Evolutionary conservation across 2,113 vertebrate genomes (phyloP).

Genomic region (Eurypyga helias): DNA sequence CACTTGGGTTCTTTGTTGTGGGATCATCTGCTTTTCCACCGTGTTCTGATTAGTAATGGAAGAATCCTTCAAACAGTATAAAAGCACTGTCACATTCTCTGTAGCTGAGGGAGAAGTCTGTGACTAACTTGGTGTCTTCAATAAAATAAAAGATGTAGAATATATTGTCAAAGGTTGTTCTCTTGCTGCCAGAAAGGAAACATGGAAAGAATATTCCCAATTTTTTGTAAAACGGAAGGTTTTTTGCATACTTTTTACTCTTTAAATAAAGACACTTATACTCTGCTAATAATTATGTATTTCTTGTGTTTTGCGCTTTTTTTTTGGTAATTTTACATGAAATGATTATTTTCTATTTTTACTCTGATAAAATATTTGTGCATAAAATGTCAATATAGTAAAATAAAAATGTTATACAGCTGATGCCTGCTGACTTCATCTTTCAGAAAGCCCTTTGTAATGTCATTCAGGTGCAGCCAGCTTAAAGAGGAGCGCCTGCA

Average conservation of each 20-base stretch:
- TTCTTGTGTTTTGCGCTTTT: conserved; percentile 75
- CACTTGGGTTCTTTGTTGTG: conserved; percentile 29
- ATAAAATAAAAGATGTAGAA: conserved; percentile 62
- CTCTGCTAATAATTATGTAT: conserved; percentile 77
- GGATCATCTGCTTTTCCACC: conserved; percentile 47
- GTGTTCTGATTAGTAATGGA: conserved; percentile 56
- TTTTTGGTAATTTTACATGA: conserved; percentile 80
- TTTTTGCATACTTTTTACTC: conserved; percentile 84
- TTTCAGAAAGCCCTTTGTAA: neutral
- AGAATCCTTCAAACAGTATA: conserved; percentile 42
- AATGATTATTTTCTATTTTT: conserved; percentile 83
- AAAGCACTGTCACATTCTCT: conserved; percentile 40
- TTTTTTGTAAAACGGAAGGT: conserved; percentile 80
- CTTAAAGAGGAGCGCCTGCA: neutral
- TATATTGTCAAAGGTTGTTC: conserved; percentile 65
- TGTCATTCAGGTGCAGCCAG: neutral
- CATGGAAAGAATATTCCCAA: conserved; percentile 46
- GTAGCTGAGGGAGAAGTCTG: conserved; percentile 57
- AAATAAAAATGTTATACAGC: conserved; percentile 79
- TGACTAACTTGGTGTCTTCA: conserved; percentile 76
- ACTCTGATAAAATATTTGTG: conserved; percentile 82
- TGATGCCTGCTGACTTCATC: conserved; percentile 30
- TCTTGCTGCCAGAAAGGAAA: conserved; percentile 72
- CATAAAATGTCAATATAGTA: conserved; percentile 83
- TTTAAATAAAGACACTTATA: conserved; percentile 81